phyloP scores from a whole-genome alignment of 2,888 invertebrate species.

The Hirtodrosophila duncani region DNA sequence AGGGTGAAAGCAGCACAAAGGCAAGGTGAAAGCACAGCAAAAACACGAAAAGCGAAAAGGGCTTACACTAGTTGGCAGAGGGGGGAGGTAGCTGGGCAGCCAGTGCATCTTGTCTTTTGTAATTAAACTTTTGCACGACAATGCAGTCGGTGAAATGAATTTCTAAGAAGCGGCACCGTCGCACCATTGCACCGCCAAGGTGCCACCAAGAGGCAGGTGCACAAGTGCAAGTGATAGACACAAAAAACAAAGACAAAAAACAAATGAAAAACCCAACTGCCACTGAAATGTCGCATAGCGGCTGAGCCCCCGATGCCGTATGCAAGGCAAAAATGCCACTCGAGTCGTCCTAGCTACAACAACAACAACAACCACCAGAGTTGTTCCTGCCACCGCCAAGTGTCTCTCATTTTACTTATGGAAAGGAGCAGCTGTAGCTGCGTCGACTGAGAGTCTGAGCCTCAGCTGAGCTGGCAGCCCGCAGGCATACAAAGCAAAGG shows the following conservation, averaged over 20 bases:
- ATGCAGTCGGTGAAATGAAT: constrained; percentile 33
- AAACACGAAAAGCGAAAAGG: background rate
- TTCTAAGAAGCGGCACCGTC: constrained; percentile 29
- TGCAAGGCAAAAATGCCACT: constrained; percentile 54
- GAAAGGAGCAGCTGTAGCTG: constrained; percentile 26
- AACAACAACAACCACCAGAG: constrained; percentile 18
- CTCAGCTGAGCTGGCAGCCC: constrained; percentile 30
- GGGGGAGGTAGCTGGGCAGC: constrained; percentile 1
- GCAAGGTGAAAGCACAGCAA: constrained; percentile 48
- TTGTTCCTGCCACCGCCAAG: constrained; percentile 37
- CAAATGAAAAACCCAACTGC: constrained; percentile 21
- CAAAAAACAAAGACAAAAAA: constrained; percentile 9
- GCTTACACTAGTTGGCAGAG: constrained; percentile 4
- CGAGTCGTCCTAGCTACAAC: constrained; percentile 41
- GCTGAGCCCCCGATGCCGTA: constrained; percentile 12
- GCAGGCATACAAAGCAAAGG: constrained; percentile 27
- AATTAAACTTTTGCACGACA: constrained; percentile 67
- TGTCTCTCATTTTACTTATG: constrained; percentile 60
- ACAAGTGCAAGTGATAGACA: constrained; percentile 22
- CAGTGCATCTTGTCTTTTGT: constrained; percentile 56
- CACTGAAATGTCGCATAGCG: background rate
- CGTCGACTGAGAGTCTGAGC: constrained; percentile 12
- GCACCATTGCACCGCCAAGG: constrained; percentile 25
- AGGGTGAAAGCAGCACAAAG: background rate
- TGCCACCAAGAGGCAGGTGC: constrained; percentile 47